phyloP scores from a whole-genome alignment of 92 coral and sea anemone genomes.

The Phenganax subtilis region DNA sequence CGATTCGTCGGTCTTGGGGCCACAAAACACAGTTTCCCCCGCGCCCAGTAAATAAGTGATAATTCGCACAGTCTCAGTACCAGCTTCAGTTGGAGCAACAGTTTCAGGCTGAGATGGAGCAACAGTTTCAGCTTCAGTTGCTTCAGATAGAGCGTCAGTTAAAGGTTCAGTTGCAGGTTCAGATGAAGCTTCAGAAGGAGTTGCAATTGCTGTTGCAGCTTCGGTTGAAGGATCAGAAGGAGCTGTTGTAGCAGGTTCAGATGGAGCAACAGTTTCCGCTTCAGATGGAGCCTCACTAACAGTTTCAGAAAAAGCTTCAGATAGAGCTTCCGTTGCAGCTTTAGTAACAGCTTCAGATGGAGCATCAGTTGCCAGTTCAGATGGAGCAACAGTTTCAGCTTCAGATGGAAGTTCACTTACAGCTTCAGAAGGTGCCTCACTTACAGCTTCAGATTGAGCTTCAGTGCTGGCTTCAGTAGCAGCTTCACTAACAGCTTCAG shows the following conservation, averaged over 20 bases:
- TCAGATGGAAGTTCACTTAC: too few species aligned
- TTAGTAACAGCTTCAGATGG: background rate
- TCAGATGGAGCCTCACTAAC: background rate
- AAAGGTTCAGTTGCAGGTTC: background rate
- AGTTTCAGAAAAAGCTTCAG: background rate
- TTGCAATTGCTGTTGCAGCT: background rate
- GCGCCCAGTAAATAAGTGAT: too few species aligned
- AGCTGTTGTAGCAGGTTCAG: background rate
- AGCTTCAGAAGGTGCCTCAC: background rate
- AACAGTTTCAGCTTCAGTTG: background rate
- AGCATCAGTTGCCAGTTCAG: background rate
- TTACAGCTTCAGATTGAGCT: background rate
- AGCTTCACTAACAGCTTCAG: background rate
- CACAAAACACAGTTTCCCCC: too few species aligned
- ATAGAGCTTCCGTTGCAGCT: background rate
- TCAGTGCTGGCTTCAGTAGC: too few species aligned
- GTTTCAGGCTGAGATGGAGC: background rate
- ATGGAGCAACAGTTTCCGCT: background rate
- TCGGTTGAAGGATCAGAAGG: background rate
- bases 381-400: background rate
- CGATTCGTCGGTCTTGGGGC: background rate
- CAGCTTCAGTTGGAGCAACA: background rate
- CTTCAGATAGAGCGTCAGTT: background rate
- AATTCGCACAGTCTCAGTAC: background rate
- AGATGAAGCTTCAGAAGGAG: background rate